Evolutionary conservation across 2,888 invertebrate genomes (phyloP).

Genomic region (Trissoscelio sp.): DNA sequence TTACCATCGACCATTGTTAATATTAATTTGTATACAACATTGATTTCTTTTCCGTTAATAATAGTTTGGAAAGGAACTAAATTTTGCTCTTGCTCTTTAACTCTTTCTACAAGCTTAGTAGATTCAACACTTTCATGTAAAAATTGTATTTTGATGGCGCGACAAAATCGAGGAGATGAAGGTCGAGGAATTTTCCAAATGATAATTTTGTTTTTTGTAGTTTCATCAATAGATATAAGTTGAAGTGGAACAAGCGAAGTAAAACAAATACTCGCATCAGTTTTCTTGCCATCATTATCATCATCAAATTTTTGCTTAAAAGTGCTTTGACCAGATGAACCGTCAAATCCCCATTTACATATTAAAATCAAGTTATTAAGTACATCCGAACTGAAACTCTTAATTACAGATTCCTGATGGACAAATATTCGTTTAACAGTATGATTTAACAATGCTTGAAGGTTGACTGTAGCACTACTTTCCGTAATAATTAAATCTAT

Average conservation of each 20-base stretch:
- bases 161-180: slow-evolving; percentile 50
- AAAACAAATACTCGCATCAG: slow-evolving; percentile 48
- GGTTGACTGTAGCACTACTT: slow-evolving; percentile 24
- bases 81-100: slow-evolving; percentile 48
- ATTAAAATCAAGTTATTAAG: slow-evolving; percentile 22
- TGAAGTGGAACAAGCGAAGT: slow-evolving; percentile 67
- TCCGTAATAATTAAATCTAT: slow-evolving; percentile 60
- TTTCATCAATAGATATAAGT: slow-evolving; percentile 37
- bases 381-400: background rate
- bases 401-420: background rate
- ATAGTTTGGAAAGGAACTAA: slow-evolving; percentile 29
- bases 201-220: slow-evolving; percentile 21
- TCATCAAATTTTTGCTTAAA: slow-evolving; percentile 40
- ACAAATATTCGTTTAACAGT: slow-evolving; percentile 10
- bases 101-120: slow-evolving; percentile 27
- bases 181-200: slow-evolving; percentile 58
- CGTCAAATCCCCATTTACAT: slow-evolving; percentile 34
- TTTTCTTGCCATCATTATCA: slow-evolving; percentile 34
- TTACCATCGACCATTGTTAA: slow-evolving; percentile 69
- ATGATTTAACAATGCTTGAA: slow-evolving; percentile 35
- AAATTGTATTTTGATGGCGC: slow-evolving; percentile 32
- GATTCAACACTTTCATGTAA: slow-evolving; percentile 57
- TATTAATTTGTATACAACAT: slow-evolving; percentile 28
- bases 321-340: slow-evolving; percentile 9
- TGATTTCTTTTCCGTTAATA: slow-evolving; percentile 53